Conservation (phyloP, 37 sponge, comb jelly and placozoan species). For the Geodia barretti region DNA sequence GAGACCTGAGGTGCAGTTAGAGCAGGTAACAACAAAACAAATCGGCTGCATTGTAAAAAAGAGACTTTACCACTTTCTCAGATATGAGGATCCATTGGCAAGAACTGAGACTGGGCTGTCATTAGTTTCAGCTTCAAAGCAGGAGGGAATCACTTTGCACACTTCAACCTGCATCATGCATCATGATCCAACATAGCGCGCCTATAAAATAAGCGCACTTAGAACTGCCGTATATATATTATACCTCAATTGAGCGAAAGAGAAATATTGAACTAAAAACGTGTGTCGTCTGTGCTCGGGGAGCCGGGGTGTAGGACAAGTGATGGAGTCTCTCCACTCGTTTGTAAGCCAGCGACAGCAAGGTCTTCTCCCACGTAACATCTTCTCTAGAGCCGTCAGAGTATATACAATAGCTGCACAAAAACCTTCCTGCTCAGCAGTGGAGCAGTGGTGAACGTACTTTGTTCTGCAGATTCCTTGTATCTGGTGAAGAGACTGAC, state of each 20-base stretch:
- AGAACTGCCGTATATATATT: background rate
- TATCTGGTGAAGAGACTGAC: conserved; percentile 42
- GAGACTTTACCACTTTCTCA: conserved; percentile 11
- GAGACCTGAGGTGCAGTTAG: background rate
- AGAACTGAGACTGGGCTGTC: background rate
- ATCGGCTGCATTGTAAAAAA: too few species aligned
- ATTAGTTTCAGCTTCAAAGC: background rate
- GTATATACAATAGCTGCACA: background rate
- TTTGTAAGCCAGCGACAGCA: conserved; percentile 14
- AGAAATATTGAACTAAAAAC: too few species aligned
- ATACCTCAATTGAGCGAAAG: background rate
- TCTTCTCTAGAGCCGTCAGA: conserved; percentile 19
- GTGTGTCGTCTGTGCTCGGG: too few species aligned
- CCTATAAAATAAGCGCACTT: conserved; percentile 1
- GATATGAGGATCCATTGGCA: conserved; percentile 3
- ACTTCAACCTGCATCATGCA: conserved; percentile 7
- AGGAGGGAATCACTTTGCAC: background rate
- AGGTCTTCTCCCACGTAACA: conserved; percentile 10
- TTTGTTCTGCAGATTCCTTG: conserved; percentile 30
- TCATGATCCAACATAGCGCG: background rate
- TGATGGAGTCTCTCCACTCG: conserved; percentile 21
- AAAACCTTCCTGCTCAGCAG: background rate
- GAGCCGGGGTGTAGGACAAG: background rate
- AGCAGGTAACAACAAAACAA: too few species aligned
- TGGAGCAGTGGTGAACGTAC: too few species aligned